Conservation (phyloP, 2,888 invertebrate genomes). For the Troides aeacus region DNA sequence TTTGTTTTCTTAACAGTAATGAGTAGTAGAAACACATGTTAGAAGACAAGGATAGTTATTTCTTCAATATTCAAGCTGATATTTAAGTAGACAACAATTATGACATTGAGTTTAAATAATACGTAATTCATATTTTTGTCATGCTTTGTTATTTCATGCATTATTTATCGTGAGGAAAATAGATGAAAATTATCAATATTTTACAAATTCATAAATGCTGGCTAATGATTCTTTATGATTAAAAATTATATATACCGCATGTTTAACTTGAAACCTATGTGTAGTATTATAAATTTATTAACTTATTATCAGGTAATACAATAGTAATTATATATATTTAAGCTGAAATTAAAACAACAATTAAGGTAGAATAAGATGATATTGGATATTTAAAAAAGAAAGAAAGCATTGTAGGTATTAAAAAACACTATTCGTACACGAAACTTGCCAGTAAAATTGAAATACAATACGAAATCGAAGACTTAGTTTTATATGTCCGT, state of each 20-base stretch:
- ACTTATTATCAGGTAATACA: background rate
- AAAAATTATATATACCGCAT: no score
- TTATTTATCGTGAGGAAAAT: background rate
- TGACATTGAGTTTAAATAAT: background rate
- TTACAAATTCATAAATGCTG: no score
- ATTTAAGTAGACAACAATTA: background rate
- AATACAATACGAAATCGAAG: background rate
- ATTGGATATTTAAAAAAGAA: no score
- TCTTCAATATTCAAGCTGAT: background rate
- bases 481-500: background rate
- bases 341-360: background rate
- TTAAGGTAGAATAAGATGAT: no score
- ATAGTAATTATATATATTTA: background rate
- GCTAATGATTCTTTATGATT: no score
- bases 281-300: no score
- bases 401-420: background rate
- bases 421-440: background rate
- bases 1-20: background rate
- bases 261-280: no score
- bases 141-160: background rate
- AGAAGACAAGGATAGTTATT: background rate
- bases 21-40: background rate
- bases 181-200: no score
- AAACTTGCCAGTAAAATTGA: background rate
- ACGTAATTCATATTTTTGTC: background rate